A percentile compares a stretch with the other conserved stretches of the same genome.
These are phyloP conservation scores for Lemur catta DNA, from an alignment of 2,797 vertebrate species.

Conservation along the genomic window DNA sequence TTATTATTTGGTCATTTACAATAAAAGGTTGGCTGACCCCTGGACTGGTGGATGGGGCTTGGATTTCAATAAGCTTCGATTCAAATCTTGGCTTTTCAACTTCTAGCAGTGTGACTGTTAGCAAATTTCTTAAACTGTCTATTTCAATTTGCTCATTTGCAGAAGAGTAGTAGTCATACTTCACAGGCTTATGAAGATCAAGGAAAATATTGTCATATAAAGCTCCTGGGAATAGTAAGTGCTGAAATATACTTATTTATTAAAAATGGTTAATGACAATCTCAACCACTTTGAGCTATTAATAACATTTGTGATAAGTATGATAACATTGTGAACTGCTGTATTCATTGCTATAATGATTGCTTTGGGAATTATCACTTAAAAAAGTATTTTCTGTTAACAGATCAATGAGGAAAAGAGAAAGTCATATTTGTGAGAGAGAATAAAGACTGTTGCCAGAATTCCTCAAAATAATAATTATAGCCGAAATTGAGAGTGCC, in stretches of 20 bases:
- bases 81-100: neutral
- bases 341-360: neutral
- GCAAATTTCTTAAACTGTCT: neutral
- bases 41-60: neutral
- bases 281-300: neutral
- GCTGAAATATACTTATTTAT: neutral
- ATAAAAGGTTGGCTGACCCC: neutral
- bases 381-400: constrained; percentile 34
- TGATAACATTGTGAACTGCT: neutral
- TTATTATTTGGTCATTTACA: neutral
- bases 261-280: constrained; percentile 16
- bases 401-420: constrained; percentile 6
- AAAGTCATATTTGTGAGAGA: neutral
- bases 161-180: neutral
- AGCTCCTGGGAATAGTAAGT: neutral
- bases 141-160: neutral
- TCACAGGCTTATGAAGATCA: neutral
- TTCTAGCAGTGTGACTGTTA: neutral
- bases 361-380: neutral
- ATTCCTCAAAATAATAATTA: neutral
- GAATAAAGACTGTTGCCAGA: neutral
- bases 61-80: neutral
- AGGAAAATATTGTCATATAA: neutral
- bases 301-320: constrained; percentile 26
- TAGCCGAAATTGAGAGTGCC: neutral